These are phyloP conservation scores for Forpus xanthops DNA, from an alignment of 2,797 vertebrate genomes.

Conservation along the genomic window DNA sequence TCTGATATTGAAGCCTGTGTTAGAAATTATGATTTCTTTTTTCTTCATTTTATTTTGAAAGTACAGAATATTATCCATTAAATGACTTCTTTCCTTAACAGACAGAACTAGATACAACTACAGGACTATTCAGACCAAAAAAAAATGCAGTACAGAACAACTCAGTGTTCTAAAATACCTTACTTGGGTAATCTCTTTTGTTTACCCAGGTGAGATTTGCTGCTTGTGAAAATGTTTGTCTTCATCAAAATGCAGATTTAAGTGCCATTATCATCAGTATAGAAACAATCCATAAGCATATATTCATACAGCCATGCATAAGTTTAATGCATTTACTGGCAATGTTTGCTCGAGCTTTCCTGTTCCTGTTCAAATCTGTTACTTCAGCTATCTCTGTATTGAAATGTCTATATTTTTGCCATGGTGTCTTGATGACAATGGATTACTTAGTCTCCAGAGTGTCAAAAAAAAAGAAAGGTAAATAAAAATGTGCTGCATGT, in stretches of 20 bases:
- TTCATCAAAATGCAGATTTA: conserved; percentile 13
- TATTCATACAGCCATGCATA: not conserved
- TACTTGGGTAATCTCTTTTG: not conserved
- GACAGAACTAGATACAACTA: not conserved
- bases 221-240: not conserved
- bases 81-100: not conserved
- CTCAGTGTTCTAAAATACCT: not conserved
- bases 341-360: not conserved
- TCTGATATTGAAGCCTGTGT: not conserved
- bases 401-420: not conserved
- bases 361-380: not conserved
- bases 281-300: not conserved
- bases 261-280: not conserved
- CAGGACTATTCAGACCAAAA: not conserved
- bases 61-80: not conserved
- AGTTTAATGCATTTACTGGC: not conserved
- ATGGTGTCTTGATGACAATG: not conserved
- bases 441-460: not conserved
- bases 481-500: not conserved
- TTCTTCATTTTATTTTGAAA: not conserved
- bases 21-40: not conserved
- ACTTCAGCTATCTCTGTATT: not conserved
- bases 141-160: not conserved
- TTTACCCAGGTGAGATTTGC: not conserved
- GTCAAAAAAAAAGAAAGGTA: not conserved